A percentile compares a stretch with the other conserved stretches of the same genome.
phyloP scores from a whole-genome alignment of 2,888 invertebrate species.

The Trissolcus japonicus region DNA sequence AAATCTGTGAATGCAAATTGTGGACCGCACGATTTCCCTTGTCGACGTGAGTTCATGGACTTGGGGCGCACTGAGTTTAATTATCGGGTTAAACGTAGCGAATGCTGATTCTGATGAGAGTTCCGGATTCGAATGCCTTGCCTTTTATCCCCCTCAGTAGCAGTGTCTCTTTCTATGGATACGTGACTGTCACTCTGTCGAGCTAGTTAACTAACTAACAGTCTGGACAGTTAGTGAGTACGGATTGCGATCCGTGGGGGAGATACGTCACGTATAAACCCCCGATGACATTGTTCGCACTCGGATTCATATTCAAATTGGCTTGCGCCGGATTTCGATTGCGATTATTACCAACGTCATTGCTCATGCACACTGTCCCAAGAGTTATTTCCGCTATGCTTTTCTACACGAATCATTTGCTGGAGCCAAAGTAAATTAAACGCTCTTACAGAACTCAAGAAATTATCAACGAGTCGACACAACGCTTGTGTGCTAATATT shows the following conservation, averaged over 20 bases:
- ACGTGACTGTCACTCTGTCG: slow-evolving; percentile 75
- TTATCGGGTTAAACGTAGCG: slow-evolving; percentile 76
- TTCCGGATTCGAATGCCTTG: slow-evolving; percentile 74
- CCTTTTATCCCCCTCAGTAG: slow-evolving; percentile 58
- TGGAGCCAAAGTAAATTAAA: slow-evolving; percentile 15
- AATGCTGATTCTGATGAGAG: slow-evolving; percentile 76
- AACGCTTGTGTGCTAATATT: too few relatives aligned
- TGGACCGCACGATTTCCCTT: slow-evolving; percentile 72
- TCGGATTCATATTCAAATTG: slow-evolving; percentile 76
- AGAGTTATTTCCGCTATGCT: slow-evolving; percentile 59
- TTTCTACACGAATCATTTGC: slow-evolving; percentile 42
- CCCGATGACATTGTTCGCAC: slow-evolving; percentile 75
- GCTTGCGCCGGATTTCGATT: slow-evolving; percentile 69
- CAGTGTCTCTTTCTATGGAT: slow-evolving; percentile 58
- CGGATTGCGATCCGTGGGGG: slow-evolving; percentile 73
- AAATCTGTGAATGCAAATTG: slow-evolving; percentile 72
- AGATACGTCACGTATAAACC: slow-evolving; percentile 74
- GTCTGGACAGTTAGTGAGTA: slow-evolving; percentile 70
- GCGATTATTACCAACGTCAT: slow-evolving; percentile 73
- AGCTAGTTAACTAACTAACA: slow-evolving; percentile 75
- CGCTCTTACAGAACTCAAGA: neutral
- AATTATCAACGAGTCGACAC: too few relatives aligned
- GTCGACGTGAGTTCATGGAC: slow-evolving; percentile 61
- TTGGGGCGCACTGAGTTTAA: slow-evolving; percentile 70
- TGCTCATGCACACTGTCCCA: slow-evolving; percentile 66